Conservation (phyloP, 2,797 vertebrate species). For the Myripristis murdjan region DNA sequence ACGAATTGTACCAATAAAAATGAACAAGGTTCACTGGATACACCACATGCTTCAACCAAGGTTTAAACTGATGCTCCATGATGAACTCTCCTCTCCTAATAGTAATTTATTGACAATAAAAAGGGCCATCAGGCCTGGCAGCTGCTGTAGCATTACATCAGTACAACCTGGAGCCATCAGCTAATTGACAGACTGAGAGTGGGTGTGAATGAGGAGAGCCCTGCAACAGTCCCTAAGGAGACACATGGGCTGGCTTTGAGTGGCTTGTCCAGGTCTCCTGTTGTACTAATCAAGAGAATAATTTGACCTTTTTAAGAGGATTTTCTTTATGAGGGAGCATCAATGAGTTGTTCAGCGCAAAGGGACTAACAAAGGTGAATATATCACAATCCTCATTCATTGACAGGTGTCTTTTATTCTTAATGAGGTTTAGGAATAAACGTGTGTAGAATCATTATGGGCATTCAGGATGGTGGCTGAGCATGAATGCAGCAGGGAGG, state of each 20-base stretch:
- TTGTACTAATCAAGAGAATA: slow-evolving; percentile 22
- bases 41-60: background rate
- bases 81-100: background rate
- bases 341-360: background rate
- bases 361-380: slow-evolving; percentile 1
- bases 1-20: background rate
- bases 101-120: slow-evolving; percentile 16
- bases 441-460: background rate
- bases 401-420: background rate
- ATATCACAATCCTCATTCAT: background rate
- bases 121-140: background rate
- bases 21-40: background rate
- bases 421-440: background rate
- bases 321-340: background rate
- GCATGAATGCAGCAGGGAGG: slow-evolving; percentile 2
- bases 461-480: background rate
- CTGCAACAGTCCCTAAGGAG: slow-evolving; percentile 6
- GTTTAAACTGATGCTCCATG: background rate
- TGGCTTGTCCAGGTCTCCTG: slow-evolving; percentile 30
- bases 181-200: slow-evolving; percentile 55
- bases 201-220: slow-evolving; percentile 37
- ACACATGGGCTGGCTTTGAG: slow-evolving; percentile 25
- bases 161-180: slow-evolving; percentile 21
- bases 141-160: slow-evolving; percentile 37
- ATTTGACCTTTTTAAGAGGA: background rate